Evolutionary conservation across 2,113 vertebrate genomes (phyloP), one percentile per base, ranked within the genome.

Genomic region (Phocoena phocoena): DNA sequence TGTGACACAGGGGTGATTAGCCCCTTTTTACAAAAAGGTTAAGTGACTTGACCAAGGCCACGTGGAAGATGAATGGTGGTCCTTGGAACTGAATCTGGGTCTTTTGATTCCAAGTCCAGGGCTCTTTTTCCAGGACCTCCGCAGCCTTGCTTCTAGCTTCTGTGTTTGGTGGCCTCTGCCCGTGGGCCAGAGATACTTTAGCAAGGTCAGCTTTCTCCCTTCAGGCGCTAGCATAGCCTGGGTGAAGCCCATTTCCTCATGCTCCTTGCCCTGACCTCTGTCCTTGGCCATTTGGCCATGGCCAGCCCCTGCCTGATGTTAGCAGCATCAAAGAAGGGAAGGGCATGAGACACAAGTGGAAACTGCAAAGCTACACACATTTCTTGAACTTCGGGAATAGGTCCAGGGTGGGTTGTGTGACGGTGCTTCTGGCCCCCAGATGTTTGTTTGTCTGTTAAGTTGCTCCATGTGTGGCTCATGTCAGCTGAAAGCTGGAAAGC

Each of bases 391-490:
- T 38, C 1, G 2, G 76, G 79, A 79, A 53, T 25, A 21, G 28
- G 68, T 53, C 63, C 44, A 26, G 82, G 31, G 33, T 1, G 1
- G 41, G 11, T 31, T 85, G 41, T 33, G 44, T 33, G 82, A 41
- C 1, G 20, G 38, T 5, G 50, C 11, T 93, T 84, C 96, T 91
- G 73, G 93, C 1, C 26, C 55, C 55, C 82, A 89, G 82, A 88
- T 85, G 60, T 65, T 71, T 50, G 85, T 71, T 82, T 53, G 76
- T 76, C 88, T 63, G 85, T 17, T 60, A 87, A 92, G 74, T 85
- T n/a, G 15, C 53, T 89, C 55, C 79, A 12, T 2, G 8, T 86
- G 74, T 67, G 77, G 15, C 12, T 63, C 20, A 6, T 14, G 12
- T 71, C 68, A 28, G n/a, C 96, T 6, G 60, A 93, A 60, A 71